Evolutionary conservation across 2,888 invertebrate genomes (phyloP), one percentile per base, ranked within the genome.

Genomic region (Clivina fossor): DNA sequence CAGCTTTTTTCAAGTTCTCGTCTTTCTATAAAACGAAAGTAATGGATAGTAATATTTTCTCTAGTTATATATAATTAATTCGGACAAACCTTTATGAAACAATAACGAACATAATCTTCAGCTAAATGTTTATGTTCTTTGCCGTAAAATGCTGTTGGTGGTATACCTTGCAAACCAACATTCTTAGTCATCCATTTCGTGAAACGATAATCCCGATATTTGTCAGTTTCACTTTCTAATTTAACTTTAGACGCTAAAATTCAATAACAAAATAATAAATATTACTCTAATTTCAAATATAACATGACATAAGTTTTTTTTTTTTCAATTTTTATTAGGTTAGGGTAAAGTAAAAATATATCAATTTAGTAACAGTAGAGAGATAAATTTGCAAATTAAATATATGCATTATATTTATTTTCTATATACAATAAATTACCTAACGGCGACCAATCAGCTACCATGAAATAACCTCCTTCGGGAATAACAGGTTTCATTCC

Each of bases 391-490:
- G 41, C 22, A 40, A 40, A 40, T 15, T 15, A 7, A 4, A 4
- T 30, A 15, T 37, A 16, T n/a, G n/a, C n/a, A n/a, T n/a, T n/a
- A n/a, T n/a, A n/a, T n/a, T n/a, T n/a, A n/a, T n/a, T n/a, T n/a
- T n/a, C n/a, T n/a, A n/a, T n/a, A 38, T 33, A 18, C 18, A 38
- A 38, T 38, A 15, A 11, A 15, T 74, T 70, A 86, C 87, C 82
- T 60, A 93, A 73, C 3, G 83, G 76, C 7, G 87, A 83, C 86
- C 92, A 95, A 74, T 99, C 93, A 1, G 96, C 96, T 47, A 99
- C 72, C 80, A 99, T 88, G 70, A 99, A 99, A 75, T 97, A 99
- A 0, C 99, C 98, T 2, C 94, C 96, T 64, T 98, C 93, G 0
- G 99, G 99, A 53, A 96, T 76, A 0, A 91, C 91, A 0, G 97